Evolutionary conservation across 2,797 vertebrate genomes (phyloP).

Genomic region (Lates japonicus): DNA sequence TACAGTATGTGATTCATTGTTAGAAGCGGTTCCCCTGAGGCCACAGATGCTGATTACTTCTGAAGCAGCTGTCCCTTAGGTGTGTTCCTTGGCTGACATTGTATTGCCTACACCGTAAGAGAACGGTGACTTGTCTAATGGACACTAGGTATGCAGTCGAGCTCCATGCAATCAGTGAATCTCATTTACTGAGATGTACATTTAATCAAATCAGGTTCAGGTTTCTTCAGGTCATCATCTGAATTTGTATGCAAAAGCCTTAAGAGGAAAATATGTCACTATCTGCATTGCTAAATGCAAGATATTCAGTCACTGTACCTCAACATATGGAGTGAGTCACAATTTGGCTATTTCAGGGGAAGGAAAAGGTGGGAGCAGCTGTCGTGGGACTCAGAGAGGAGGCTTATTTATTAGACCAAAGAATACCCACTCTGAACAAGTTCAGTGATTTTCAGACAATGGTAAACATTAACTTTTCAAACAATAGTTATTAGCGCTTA

Average conservation of each 20-base stretch:
- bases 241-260: background rate
- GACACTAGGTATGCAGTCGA: slow-evolving; percentile 15
- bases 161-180: slow-evolving; percentile 5
- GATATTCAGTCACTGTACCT: slow-evolving; percentile 2
- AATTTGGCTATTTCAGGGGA: background rate
- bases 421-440: background rate
- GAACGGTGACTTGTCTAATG: slow-evolving; percentile 31
- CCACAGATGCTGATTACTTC: slow-evolving; percentile 52
- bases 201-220: background rate
- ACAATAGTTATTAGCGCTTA: background rate
- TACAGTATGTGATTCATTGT: slow-evolving; percentile 45
- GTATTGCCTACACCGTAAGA: background rate
- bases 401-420: slow-evolving; percentile 11
- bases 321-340: slow-evolving; percentile 18
- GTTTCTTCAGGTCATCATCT: slow-evolving; percentile 11
- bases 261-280: background rate
- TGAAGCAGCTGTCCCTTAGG: slow-evolving; percentile 36
- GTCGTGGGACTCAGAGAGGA: background rate
- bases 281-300: background rate
- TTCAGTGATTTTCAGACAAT: background rate
- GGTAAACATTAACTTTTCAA: background rate
- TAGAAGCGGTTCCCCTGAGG: slow-evolving; percentile 28
- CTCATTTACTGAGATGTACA: background rate
- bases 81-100: slow-evolving; percentile 25
- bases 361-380: slow-evolving; percentile 7